Evolutionary conservation across 2,113 vertebrate genomes (phyloP).

Genomic region (Rallus limicola): DNA sequence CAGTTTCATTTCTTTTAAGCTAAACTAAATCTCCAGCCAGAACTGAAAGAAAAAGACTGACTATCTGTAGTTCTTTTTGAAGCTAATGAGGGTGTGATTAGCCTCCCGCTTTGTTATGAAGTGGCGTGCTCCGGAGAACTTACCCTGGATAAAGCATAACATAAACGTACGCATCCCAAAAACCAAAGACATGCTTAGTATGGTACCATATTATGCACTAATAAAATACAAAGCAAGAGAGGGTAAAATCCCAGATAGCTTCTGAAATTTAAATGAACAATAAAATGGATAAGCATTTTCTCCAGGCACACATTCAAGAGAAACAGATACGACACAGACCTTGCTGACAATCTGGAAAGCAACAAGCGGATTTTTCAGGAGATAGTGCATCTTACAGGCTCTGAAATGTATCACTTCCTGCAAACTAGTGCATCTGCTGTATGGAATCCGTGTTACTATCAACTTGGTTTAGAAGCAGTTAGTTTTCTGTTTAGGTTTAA

Average conservation of each 20-base stretch:
- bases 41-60: slow-evolving; percentile 14
- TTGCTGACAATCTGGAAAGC: neutral
- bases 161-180: neutral
- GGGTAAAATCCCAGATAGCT: neutral
- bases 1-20: slow-evolving; percentile 72
- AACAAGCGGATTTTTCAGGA: neutral
- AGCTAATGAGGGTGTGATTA: slow-evolving; percentile 61
- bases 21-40: slow-evolving; percentile 67
- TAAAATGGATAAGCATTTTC: neutral
- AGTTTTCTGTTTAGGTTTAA: neutral
- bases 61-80: slow-evolving; percentile 47
- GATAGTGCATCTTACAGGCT: neutral
- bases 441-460: neutral
- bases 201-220: neutral
- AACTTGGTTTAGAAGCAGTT: neutral
- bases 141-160: neutral
- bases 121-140: slow-evolving; percentile 12
- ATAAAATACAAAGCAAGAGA: neutral
- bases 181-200: neutral
- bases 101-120: slow-evolving; percentile 33
- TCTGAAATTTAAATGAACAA: neutral
- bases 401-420: neutral
- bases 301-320: neutral
- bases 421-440: neutral
- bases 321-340: neutral